Percentiles rank a stretch among this genome's conserved stretches.
These are phyloP conservation scores for Parambassis ranga DNA, from an alignment of 2,797 vertebrate species.

Conservation along the genomic window DNA sequence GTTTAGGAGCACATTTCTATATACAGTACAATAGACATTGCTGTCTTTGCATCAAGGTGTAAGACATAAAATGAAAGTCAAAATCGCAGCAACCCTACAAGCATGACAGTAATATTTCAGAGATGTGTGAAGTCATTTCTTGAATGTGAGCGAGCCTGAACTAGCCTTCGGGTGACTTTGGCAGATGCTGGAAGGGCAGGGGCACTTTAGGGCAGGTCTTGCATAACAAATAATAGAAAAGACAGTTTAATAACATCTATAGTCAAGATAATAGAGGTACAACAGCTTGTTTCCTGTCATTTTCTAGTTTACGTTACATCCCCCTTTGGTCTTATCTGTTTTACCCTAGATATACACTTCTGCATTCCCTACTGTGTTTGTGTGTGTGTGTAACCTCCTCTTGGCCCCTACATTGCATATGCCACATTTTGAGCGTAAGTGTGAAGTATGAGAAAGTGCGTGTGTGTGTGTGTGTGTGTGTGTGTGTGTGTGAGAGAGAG, in stretches of 20 bases:
- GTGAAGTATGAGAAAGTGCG: constrained; percentile 46
- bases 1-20: too few species aligned
- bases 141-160: constrained; percentile 19
- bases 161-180: not conserved
- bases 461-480: constrained; percentile 4
- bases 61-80: not conserved
- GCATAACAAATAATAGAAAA: too few species aligned
- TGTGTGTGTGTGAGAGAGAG: not conserved
- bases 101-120: constrained; percentile 1
- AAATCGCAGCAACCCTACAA: constrained; percentile 9
- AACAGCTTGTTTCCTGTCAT: too few species aligned
- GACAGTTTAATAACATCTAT: too few species aligned
- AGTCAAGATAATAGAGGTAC: too few species aligned
- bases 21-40: not conserved
- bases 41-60: not conserved
- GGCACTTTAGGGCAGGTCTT: not conserved
- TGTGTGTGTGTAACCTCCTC: constrained; percentile 25
- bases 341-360: not conserved
- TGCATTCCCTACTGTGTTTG: constrained; percentile 9
- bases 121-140: not conserved
- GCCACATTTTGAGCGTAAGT: constrained; percentile 66
- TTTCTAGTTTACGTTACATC: not conserved
- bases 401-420: constrained; percentile 49
- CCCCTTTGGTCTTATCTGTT: not conserved
- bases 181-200: not conserved